Percentiles rank a stretch among this genome's conserved stretches.
These are phyloP conservation scores for Eriosoma lanigerum DNA, from an alignment of 1,140 invertebrate species.

Conservation along the genomic window DNA sequence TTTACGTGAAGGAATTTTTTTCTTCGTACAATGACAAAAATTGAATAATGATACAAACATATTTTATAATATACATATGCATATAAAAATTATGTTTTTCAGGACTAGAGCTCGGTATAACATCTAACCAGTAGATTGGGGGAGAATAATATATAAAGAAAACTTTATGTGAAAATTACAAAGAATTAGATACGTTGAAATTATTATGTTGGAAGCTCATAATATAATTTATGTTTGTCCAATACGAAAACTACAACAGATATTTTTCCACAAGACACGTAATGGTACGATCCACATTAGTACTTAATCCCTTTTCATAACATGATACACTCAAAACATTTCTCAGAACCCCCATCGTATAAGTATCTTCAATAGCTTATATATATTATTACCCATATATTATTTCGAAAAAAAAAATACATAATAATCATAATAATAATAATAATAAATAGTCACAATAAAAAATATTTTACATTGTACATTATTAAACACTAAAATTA, in stretches of 20 bases:
- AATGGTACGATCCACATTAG: too few species aligned
- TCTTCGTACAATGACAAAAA: too few species aligned
- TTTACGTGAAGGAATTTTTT: too few species aligned
- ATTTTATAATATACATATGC: too few species aligned
- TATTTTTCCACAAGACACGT: too few species aligned
- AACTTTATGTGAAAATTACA: neutral
- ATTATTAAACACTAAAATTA: neutral
- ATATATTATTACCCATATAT: neutral
- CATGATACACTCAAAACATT: too few species aligned
- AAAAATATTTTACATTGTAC: neutral
- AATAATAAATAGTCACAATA: slow-evolving; percentile 5
- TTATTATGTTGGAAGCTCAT: neutral
- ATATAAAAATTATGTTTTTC: neutral
- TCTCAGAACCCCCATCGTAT: too few species aligned
- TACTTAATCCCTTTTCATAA: too few species aligned
- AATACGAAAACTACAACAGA: too few species aligned
- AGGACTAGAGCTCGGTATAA: neutral
- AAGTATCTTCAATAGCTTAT: too few species aligned
- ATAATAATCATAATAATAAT: neutral
- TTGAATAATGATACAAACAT: too few species aligned
- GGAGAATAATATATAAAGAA: neutral
- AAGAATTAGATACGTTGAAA: neutral
- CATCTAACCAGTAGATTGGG: neutral
- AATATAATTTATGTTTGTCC: too few species aligned
- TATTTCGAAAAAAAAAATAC: neutral